These are phyloP conservation scores for Eristalis tenax DNA, from an alignment of 2,888 invertebrate species.

Conservation along the genomic window DNA sequence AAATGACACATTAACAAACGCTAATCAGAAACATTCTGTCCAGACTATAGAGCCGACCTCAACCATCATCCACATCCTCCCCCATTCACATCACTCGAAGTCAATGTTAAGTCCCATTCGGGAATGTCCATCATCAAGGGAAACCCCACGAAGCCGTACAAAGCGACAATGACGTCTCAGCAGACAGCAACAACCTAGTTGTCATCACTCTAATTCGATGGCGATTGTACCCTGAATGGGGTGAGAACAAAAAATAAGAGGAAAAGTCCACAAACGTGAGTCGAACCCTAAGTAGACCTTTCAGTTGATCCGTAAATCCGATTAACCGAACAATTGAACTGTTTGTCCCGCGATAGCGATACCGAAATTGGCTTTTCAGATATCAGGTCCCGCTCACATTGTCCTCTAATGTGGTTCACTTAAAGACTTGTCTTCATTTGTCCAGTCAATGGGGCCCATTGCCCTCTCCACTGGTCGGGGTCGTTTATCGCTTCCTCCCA, in stretches of 20 bases:
- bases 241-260: not conserved
- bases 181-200: not conserved
- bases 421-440: conserved; percentile 55
- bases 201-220: not conserved
- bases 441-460: conserved; percentile 1
- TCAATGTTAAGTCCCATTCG: not conserved
- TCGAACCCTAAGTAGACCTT: conserved; percentile 14
- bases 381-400: conserved; percentile 60
- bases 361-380: conserved; percentile 36
- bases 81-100: not conserved
- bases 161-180: not conserved
- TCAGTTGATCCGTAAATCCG: conserved; percentile 41
- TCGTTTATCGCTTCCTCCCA: not conserved
- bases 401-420: conserved; percentile 53
- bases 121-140: not conserved
- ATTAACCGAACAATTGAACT: conserved; percentile 56
- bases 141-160: not conserved
- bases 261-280: not conserved
- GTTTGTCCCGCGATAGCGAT: conserved; percentile 60
- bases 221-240: not conserved
- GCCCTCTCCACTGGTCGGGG: not conserved
- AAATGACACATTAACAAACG: no score
- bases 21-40: no score
- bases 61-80: not conserved
- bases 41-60: not conserved